Conservation (phyloP, 2,797 vertebrate genomes). For the Rhinichthys osculus region DNA sequence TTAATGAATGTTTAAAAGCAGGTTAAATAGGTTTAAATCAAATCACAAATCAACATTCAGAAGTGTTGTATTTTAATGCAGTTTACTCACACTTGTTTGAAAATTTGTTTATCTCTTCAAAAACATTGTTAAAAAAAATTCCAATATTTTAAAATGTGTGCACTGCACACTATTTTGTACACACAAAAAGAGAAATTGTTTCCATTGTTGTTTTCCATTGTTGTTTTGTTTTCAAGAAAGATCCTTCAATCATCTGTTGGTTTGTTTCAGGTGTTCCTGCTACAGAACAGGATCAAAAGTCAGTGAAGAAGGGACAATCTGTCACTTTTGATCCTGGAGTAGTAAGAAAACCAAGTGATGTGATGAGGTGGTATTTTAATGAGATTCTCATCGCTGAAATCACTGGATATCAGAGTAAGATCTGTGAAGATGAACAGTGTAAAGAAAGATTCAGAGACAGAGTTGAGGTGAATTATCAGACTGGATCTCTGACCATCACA, state of each 20-base stretch:
- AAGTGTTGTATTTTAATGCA: too few species aligned
- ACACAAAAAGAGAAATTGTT: too few species aligned
- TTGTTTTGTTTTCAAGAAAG: background rate
- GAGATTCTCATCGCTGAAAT: background rate
- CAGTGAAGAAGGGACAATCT: background rate
- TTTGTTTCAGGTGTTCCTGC: background rate
- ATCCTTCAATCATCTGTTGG: background rate
- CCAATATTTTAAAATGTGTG: too few species aligned
- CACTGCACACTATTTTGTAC: too few species aligned
- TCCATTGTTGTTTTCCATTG: background rate
- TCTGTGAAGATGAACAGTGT: background rate
- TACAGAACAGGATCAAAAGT: background rate
- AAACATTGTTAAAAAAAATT: too few species aligned
- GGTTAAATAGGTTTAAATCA: background rate
- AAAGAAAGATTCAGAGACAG: background rate
- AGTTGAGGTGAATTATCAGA: rapidly evolving
- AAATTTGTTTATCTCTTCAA: too few species aligned
- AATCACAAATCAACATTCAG: background rate
- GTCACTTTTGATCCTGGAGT: background rate
- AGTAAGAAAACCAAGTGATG: background rate
- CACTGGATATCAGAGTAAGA: background rate
- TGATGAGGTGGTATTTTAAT: background rate
- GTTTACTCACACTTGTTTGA: too few species aligned
- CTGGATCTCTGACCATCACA: background rate
- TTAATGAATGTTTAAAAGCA: background rate